phyloP scores from a whole-genome alignment of 2,797 vertebrate genomes.

The Anabacerthia variegaticeps region DNA sequence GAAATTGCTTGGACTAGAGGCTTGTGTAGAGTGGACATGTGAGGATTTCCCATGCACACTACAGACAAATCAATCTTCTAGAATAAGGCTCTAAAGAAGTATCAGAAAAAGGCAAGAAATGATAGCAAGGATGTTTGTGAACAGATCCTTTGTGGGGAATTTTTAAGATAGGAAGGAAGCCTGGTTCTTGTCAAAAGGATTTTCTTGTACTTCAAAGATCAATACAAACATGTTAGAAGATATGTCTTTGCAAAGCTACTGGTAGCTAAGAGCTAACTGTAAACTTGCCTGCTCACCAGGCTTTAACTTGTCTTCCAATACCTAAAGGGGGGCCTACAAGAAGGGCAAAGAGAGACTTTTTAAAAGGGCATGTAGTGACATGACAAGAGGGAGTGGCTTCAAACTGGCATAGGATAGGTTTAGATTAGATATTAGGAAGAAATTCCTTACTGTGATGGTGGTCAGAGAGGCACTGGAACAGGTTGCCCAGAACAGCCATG shows the following conservation, averaged over 20 bases:
- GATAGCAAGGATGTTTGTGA: background rate
- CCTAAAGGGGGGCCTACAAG: background rate
- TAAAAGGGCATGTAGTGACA: background rate
- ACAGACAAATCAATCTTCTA: constrained; percentile 52
- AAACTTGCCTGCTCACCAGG: background rate
- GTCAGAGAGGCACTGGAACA: background rate
- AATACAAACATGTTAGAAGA: background rate
- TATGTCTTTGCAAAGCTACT: background rate
- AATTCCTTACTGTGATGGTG: background rate
- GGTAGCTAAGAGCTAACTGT: background rate
- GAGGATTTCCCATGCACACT: constrained; percentile 35
- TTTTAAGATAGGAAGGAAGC: background rate
- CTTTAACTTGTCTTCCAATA: background rate
- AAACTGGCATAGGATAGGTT: background rate
- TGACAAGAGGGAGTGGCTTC: background rate
- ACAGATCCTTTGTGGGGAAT: background rate
- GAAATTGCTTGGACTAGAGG: constrained; percentile 47
- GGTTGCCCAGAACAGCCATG: background rate
- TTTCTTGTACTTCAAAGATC: constrained; percentile 4
- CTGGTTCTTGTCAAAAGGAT: background rate
- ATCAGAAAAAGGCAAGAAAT: constrained; percentile 2
- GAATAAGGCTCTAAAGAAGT: background rate
- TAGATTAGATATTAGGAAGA: background rate
- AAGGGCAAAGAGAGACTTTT: background rate
- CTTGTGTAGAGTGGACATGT: background rate